Percentiles rank a stretch among this genome's conserved stretches.
Evolutionary conservation across 2,888 invertebrate genomes (phyloP).

Genomic region (Drymonia ruficornis): DNA sequence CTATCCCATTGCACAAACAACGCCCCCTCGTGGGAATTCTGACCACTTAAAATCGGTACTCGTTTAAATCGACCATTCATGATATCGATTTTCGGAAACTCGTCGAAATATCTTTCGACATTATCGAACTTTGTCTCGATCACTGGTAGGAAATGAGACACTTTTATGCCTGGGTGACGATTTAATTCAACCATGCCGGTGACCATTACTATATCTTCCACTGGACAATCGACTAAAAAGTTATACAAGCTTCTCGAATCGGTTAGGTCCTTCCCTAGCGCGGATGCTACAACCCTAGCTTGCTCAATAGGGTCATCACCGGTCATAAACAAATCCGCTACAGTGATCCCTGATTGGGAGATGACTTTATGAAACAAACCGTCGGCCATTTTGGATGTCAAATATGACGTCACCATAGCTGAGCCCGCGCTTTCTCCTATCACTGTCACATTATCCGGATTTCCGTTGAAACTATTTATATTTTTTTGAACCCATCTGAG

Average conservation of each 20-base stretch:
- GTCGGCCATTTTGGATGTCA: constrained; percentile 60
- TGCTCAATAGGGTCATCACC: constrained; percentile 60
- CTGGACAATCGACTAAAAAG: constrained; percentile 48
- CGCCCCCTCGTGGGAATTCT: constrained; percentile 63
- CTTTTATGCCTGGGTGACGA: constrained; percentile 44
- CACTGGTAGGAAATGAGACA: constrained; percentile 60
- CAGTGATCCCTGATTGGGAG: constrained; percentile 58
- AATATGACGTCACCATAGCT: constrained; percentile 50
- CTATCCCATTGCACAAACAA: constrained; percentile 54
- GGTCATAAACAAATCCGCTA: constrained; percentile 61
- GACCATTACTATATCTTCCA: constrained; percentile 61
- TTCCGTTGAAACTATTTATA: constrained; percentile 65
- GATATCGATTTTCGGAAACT: constrained; percentile 54
- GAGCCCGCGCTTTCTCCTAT: constrained; percentile 74
- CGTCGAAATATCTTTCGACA: constrained; percentile 56
- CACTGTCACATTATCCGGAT: constrained; percentile 60
- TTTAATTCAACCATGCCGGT: constrained; percentile 51
- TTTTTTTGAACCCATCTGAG: constrained; percentile 70
- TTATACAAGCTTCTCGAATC: constrained; percentile 50
- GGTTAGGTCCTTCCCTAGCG: constrained; percentile 53
- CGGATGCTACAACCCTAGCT: constrained; percentile 51
- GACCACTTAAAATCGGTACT: constrained; percentile 56
- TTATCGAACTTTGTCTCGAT: constrained; percentile 62
- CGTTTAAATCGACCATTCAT: constrained; percentile 50
- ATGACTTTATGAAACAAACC: constrained; percentile 66